phyloP scores from a whole-genome alignment of 2,797 vertebrate genomes.

The Erithacus rubecula region DNA sequence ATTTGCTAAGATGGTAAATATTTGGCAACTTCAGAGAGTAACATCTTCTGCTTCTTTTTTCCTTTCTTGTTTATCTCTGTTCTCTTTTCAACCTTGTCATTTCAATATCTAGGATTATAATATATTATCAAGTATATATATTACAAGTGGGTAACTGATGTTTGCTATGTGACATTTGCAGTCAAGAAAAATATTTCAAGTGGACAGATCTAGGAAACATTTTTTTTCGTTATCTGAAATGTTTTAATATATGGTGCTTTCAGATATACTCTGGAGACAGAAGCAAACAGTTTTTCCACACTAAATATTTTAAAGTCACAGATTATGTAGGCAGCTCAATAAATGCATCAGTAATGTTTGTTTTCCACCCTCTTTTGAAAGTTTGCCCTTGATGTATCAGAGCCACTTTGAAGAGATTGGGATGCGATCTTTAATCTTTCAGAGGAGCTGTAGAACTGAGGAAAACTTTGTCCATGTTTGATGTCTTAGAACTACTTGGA shows the following conservation, averaged over 20 bases:
- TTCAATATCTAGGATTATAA: not conserved
- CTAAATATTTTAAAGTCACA: conserved; percentile 39
- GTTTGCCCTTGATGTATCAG: not conserved
- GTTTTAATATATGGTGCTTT: not conserved
- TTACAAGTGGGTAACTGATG: not conserved
- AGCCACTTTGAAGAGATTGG: not conserved
- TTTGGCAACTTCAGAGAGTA: not conserved
- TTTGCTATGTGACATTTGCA: not conserved
- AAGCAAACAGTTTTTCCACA: not conserved
- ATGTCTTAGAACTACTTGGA: not conserved
- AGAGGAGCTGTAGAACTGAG: not conserved
- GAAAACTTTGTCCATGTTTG: not conserved
- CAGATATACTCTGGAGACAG: not conserved
- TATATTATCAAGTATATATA: not conserved
- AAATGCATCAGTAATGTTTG: conserved; percentile 5
- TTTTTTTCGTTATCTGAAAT: not conserved
- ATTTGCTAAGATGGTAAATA: not conserved
- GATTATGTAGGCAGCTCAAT: conserved; percentile 5
- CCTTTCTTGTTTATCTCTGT: not conserved
- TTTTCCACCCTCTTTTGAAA: conserved; percentile 10
- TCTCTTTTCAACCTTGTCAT: not conserved
- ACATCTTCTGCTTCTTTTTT: not conserved
- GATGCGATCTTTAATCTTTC: not conserved
- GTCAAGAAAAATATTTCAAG: not conserved
- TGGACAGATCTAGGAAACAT: not conserved